phyloP scores from a whole-genome alignment of 2,113 vertebrate species.

The Platichthys flesus region DNA sequence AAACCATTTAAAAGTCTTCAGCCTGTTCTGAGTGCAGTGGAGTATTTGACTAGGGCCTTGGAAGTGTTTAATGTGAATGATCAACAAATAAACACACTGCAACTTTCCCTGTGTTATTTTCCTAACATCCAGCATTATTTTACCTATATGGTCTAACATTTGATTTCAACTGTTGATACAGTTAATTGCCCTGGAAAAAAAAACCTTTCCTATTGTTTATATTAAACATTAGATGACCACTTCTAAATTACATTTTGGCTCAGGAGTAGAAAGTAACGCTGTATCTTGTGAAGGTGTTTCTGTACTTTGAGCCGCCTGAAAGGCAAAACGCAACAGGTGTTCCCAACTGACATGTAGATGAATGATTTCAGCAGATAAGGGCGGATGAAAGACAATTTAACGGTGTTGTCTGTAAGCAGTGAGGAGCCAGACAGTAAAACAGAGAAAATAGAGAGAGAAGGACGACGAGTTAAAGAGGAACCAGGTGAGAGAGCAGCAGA shows the following conservation, averaged over 20 bases:
- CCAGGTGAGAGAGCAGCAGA: slow-evolving; percentile 45
- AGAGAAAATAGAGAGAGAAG: slow-evolving; percentile 6
- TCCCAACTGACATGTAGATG: neutral
- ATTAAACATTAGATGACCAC: neutral
- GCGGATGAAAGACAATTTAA: slow-evolving; percentile 14
- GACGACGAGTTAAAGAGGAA: slow-evolving; percentile 20
- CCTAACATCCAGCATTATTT: too few relatives aligned
- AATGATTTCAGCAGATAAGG: slow-evolving; percentile 9
- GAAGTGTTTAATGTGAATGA: too few relatives aligned
- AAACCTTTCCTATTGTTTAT: neutral
- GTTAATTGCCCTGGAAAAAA: too few relatives aligned
- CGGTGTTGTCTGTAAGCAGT: slow-evolving; percentile 10
- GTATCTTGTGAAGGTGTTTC: neutral
- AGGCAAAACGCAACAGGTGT: slow-evolving; percentile 19
- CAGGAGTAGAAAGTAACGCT: neutral
- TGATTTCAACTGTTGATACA: too few relatives aligned
- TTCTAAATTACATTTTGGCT: neutral
- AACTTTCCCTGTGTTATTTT: too few relatives aligned
- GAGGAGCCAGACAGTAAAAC: neutral
- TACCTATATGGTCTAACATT: too few relatives aligned
- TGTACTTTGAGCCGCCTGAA: neutral
- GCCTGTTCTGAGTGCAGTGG: neutral
- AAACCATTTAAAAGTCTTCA: neutral
- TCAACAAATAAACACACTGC: too few relatives aligned
- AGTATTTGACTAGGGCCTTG: neutral